These are phyloP conservation scores for Platycheirus rosarum DNA, from an alignment of 2,888 invertebrate species.

Conservation along the genomic window DNA sequence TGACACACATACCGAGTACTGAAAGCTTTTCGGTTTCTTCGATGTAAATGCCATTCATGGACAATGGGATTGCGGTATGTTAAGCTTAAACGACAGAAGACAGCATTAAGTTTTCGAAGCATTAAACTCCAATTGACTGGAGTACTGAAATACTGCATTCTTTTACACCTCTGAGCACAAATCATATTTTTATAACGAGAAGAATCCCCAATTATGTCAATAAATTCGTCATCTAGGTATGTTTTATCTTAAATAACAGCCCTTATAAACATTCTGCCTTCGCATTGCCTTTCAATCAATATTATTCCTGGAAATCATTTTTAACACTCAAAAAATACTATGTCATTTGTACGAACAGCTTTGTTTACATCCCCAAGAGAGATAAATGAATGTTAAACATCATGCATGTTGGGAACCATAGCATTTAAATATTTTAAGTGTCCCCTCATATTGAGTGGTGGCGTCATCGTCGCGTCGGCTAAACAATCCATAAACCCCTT, in stretches of 20 bases:
- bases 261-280: neutral
- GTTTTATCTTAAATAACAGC: conserved; percentile 7
- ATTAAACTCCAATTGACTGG: too few relatives aligned
- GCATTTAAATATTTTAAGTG: conserved; percentile 29
- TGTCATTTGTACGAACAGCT: conserved; percentile 28
- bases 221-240: too few relatives aligned
- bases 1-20: too few relatives aligned
- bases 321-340: neutral
- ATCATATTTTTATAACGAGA: too few relatives aligned
- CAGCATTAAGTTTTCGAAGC: too few relatives aligned
- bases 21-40: too few relatives aligned
- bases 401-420: conserved; percentile 62
- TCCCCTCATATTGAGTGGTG: conserved; percentile 63
- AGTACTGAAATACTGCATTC: too few relatives aligned
- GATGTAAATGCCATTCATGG: too few relatives aligned
- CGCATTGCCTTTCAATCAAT: neutral
- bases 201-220: too few relatives aligned
- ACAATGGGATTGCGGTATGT: too few relatives aligned
- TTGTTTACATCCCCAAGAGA: conserved; percentile 60
- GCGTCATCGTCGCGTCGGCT: neutral
- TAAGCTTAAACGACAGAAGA: too few relatives aligned
- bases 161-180: too few relatives aligned
- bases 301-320: conserved; percentile 5
- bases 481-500: conserved; percentile 12
- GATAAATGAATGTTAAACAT: conserved; percentile 49